Evolutionary conservation across 2,113 vertebrate genomes (phyloP).

Genomic region (Clarias macrocephalus): DNA sequence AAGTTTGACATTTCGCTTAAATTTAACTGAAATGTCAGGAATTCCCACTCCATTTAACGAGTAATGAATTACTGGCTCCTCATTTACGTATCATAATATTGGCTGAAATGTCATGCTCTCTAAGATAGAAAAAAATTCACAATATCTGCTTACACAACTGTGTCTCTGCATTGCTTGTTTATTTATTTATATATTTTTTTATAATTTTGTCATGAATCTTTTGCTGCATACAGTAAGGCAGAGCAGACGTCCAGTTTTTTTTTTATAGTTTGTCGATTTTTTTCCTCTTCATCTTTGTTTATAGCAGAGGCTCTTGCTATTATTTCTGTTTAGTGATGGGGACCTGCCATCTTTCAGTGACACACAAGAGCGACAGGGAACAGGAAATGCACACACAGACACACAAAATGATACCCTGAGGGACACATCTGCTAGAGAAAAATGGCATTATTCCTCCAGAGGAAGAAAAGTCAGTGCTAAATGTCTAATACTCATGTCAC

Average conservation of each 20-base stretch:
- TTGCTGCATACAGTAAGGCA: background rate
- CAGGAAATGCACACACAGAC: slow-evolving; percentile 15
- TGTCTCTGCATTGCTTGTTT: slow-evolving; percentile 9
- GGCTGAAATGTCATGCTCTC: background rate
- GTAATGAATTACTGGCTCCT: slow-evolving; percentile 30
- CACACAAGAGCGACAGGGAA: background rate
- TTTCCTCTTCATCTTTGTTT: slow-evolving; percentile 26
- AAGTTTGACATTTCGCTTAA: slow-evolving; percentile 30
- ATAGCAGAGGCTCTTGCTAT: slow-evolving; percentile 21
- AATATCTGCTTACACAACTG: slow-evolving; percentile 5
- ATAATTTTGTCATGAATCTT: slow-evolving; percentile 14
- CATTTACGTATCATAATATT: slow-evolving; percentile 10
- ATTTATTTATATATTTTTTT: too few relatives aligned
- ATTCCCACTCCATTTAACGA: slow-evolving; percentile 35
- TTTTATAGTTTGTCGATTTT: slow-evolving; percentile 20
- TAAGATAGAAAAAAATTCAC: background rate
- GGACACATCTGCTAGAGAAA: slow-evolving; percentile 32
- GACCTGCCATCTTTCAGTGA: slow-evolving; percentile 35
- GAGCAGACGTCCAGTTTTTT: slow-evolving; percentile 1
- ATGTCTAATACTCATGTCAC: slow-evolving; percentile 73
- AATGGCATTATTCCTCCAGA: background rate
- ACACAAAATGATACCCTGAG: slow-evolving; percentile 35
- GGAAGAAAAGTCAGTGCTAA: slow-evolving; percentile 25
- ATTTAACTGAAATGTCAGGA: slow-evolving; percentile 31
- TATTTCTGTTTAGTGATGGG: slow-evolving; percentile 14